A percentile compares a stretch with the other conserved stretches of the same genome.
Conservation (phyloP, 2,888 invertebrate species). For the Drosophila stalkeri region DNA sequence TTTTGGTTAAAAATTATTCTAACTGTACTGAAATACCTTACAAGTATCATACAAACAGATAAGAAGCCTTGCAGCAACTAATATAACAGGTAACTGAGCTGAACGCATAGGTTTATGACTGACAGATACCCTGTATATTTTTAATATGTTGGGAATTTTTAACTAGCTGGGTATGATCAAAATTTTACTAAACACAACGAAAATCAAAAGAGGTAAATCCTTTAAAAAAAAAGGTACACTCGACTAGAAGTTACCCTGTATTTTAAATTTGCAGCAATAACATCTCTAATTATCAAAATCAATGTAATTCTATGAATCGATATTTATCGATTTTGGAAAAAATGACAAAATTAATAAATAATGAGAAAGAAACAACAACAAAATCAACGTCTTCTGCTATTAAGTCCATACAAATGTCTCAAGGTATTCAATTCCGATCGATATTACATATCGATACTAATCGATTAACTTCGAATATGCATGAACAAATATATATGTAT, state of each 20-base stretch:
- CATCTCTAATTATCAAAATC: neutral
- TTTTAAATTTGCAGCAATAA: neutral
- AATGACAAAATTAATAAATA: neutral
- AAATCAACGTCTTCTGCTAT: neutral
- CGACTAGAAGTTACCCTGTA: neutral
- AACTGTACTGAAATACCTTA: neutral
- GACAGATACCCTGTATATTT: neutral
- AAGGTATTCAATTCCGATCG: neutral
- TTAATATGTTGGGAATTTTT: too few species aligned
- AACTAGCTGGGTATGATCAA: neutral
- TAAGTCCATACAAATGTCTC: too few species aligned
- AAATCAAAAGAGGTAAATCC: neutral
- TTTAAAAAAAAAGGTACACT: too few species aligned
- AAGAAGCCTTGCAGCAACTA: neutral
- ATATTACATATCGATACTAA: neutral
- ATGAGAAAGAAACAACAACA: neutral
- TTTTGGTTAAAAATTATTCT: neutral
- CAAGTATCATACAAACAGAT: neutral
- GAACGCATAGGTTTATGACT: neutral
- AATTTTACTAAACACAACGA: rapidly evolving
- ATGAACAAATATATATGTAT: too few species aligned
- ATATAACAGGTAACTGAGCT: neutral
- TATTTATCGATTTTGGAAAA: neutral
- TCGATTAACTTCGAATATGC: neutral
- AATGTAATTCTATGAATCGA: neutral